Conservation (phyloP, 2,888 invertebrate species). For the Eupithecia pulchellata region DNA sequence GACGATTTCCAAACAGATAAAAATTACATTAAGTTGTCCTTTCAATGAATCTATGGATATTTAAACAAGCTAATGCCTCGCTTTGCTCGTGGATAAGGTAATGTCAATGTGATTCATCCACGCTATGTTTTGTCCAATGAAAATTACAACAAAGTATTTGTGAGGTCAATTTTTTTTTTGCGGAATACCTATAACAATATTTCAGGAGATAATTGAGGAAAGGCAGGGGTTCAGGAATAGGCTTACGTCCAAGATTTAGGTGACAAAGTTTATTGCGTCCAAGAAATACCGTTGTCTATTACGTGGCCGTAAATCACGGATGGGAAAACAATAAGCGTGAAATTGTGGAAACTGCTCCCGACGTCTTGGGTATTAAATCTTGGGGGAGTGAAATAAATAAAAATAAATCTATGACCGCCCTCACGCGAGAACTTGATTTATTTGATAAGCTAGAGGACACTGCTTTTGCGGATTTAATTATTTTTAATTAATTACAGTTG, state of each 20-base stretch:
- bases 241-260: conserved; percentile 83
- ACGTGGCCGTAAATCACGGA: conserved; percentile 82
- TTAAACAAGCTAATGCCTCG: neutral
- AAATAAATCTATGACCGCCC: conserved; percentile 80
- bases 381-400: conserved; percentile 84
- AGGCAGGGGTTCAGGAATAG: conserved; percentile 56
- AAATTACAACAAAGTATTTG: neutral
- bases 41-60: neutral
- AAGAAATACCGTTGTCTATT: conserved; percentile 83
- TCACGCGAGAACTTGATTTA: conserved; percentile 80
- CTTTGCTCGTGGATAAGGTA: neutral
- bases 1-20: neutral
- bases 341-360: conserved; percentile 84
- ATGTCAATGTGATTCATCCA: neutral
- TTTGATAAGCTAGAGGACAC: conserved; percentile 57
- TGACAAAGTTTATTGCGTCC: conserved; percentile 83
- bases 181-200: conserved; percentile 13
- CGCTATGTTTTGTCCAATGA: neutral
- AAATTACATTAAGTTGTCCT: neutral
- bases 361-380: conserved; percentile 83
- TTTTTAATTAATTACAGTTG: conserved; percentile 59
- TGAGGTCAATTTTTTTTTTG: neutral
- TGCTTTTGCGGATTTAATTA: conserved; percentile 56
- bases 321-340: conserved; percentile 86
- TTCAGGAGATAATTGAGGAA: conserved; percentile 37